A percentile compares a stretch with the other conserved stretches of the same genome.
These are phyloP conservation scores for Maconellicoccus hirsutus DNA, from an alignment of 1,140 invertebrate species.

Conservation along the genomic window DNA sequence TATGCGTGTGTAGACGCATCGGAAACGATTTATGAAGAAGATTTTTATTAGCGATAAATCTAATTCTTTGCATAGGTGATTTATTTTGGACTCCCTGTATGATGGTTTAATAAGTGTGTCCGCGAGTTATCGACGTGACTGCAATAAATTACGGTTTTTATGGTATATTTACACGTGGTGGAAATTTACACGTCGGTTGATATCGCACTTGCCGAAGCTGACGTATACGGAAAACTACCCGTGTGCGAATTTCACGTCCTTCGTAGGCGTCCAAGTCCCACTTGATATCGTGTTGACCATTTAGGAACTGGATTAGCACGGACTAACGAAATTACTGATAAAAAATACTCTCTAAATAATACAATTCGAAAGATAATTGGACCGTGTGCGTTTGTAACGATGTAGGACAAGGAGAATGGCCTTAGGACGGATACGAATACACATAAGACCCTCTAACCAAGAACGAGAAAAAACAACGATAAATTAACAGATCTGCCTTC, in stretches of 20 bases:
- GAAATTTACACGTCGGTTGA: background rate
- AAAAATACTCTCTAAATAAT: background rate
- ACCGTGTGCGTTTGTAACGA: background rate
- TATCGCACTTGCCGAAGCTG: background rate
- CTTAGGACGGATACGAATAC: background rate
- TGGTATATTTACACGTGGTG: background rate
- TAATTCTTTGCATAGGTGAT: background rate
- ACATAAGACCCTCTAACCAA: slow-evolving; percentile 3
- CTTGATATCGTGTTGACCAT: background rate
- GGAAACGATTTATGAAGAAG: background rate
- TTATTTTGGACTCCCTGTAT: background rate
- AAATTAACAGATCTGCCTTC: slow-evolving; percentile 8
- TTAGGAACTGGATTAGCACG: background rate
- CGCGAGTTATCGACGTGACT: slow-evolving; percentile 6
- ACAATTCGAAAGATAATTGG: slow-evolving; percentile 4
- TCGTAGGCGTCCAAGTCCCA: background rate
- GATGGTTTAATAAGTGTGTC: slow-evolving; percentile 3
- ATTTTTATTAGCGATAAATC: background rate
- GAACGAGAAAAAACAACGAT: slow-evolving; percentile 8
- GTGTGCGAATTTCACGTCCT: background rate
- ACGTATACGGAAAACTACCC: too few relatives aligned
- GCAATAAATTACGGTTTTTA: background rate
- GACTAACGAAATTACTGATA: too few relatives aligned
- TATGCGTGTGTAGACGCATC: background rate
- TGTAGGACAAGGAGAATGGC: slow-evolving; percentile 7